These are phyloP conservation scores for Alcedo quadribrachys DNA, from an alignment of 2,797 vertebrate species.

Conservation along the genomic window DNA sequence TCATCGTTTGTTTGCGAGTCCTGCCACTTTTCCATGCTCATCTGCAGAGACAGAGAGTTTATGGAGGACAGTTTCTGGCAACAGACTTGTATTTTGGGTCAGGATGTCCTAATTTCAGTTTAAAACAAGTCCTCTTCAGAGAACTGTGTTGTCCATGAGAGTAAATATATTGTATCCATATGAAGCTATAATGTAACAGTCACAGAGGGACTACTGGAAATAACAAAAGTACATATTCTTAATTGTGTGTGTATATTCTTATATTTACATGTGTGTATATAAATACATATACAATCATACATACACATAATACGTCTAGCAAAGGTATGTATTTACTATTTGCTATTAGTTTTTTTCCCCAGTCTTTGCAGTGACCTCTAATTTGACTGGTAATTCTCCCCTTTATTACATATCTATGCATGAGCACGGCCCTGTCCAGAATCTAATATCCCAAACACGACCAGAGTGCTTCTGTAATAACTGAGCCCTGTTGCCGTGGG, in stretches of 20 bases:
- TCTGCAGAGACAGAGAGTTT: not conserved
- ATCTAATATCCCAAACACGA: not conserved
- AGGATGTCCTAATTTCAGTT: not conserved
- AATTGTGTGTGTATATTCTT: not conserved
- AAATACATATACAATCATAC: not conserved
- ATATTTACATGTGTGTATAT: accelerated
- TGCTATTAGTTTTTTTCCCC: not conserved
- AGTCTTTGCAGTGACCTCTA: not conserved
- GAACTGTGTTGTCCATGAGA: not conserved
- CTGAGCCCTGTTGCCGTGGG: accelerated
- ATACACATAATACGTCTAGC: accelerated
- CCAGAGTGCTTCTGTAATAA: not conserved
- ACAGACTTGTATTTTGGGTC: not conserved
- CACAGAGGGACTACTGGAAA: not conserved
- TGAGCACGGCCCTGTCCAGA: not conserved
- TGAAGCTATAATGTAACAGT: accelerated
- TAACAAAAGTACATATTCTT: not conserved
- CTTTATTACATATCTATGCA: accelerated
- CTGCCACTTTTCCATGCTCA: not conserved
- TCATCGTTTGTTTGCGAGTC: not conserved
- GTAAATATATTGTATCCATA: not conserved
- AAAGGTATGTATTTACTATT: not conserved
- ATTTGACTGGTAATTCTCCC: not conserved
- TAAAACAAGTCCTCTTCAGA: not conserved
- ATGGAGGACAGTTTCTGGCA: not conserved